phyloP scores from a whole-genome alignment of 2,888 invertebrate species.

The Heliconius hortense region DNA sequence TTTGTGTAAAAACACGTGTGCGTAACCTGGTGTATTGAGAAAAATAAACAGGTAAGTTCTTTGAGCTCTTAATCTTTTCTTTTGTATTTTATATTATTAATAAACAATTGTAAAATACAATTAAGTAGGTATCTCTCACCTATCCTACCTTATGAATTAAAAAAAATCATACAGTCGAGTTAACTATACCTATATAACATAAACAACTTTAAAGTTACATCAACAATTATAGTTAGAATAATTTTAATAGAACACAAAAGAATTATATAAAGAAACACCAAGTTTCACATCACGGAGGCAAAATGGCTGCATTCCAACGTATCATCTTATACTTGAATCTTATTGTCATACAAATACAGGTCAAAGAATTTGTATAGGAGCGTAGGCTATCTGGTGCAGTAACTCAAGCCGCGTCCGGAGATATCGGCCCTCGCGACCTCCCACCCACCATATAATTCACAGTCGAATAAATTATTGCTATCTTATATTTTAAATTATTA shows the following conservation, averaged over 20 bases:
- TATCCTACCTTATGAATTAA: no score
- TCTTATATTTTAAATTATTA: constrained; percentile 56
- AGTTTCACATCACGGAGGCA: constrained; percentile 45
- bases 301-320: constrained; percentile 53
- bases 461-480: constrained; percentile 72
- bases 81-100: no score
- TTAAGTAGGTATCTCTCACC: no score
- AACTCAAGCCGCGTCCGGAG: constrained; percentile 54
- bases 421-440: constrained; percentile 57
- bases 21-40: not conserved
- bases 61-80: not conserved
- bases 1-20: not conserved
- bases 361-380: constrained; percentile 30
- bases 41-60: constrained; percentile 7
- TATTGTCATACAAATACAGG: constrained; percentile 38
- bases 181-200: not conserved
- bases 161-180: not conserved
- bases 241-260: constrained; percentile 39
- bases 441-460: constrained; percentile 76
- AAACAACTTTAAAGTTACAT: not conserved
- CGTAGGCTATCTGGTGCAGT: constrained; percentile 45
- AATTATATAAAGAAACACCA: constrained; percentile 43
- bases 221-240: constrained; percentile 18
- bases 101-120: no score
- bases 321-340: constrained; percentile 36